Evolutionary conservation across 2,888 invertebrate species (phyloP), one percentile per base, ranked within the genome.

Genomic region (Sarcophaga carnaria): DNA sequence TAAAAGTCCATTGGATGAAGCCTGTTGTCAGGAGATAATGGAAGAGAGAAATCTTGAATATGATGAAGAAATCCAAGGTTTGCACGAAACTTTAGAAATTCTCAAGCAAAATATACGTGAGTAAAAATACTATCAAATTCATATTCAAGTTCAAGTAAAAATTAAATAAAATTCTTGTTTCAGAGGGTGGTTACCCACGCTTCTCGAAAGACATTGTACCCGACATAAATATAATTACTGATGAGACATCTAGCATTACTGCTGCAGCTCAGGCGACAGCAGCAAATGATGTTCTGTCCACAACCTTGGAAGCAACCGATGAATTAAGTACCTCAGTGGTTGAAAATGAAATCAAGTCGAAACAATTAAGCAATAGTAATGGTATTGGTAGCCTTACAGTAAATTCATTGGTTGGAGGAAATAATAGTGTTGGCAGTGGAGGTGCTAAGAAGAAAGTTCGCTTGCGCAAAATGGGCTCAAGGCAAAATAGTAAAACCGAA

Each of bases 401-500:
- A 47, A 71, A 3, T 27, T 27, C 86, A n/a, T 85, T 81, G 59
- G 89, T 89, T 45, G 90, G 89, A 83, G 88, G 89, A 1, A 86
- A 75, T 60, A 49, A 47, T n/a, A 59, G 45, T 75, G 20, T 17
- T 64, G 78, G 62, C 59, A 62, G 67, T n/a, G 71, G 20, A n/a
- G 86, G 89, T 0, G 83, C 63, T 75, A 93, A 93, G 79, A 93
- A 93, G 74, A 93, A 93, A 84, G 83, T 91, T 47, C 91, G 93
- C 1, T 89, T 93, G 22, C 91, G 93, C 11, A 93, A 93, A 88
- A 91, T 93, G 90, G 93, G 93, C 3, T 93, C 93, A 0, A 89
- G 93, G 0, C 93, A 93, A 88, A 93, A 93, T 76, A 93, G 93
- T 87, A 93, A 93, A 89, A 93, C 93, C 0, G 93, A 93, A 86